Base-by-base conservation (phyloP, 2,797 vertebrate species). In the Catharus ustulatus region DNA sequence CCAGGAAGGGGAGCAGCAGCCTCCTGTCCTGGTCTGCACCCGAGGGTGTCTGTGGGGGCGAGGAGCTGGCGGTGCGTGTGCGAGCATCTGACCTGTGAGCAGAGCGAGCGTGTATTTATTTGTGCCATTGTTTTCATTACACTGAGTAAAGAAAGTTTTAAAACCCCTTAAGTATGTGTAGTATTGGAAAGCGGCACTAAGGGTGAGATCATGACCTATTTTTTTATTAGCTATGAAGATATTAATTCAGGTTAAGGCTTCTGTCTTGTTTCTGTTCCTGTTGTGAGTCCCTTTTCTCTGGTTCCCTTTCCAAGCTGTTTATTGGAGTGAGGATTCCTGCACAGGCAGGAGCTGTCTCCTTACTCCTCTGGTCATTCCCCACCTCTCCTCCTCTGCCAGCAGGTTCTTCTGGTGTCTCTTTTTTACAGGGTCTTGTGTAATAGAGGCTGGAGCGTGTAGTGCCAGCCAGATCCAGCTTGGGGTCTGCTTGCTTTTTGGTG, bases 51-150 rank as follows among this genome's bases (percentile, higher is more conserved):
- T 26, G 54, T 30, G 77, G 91, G 95, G 93, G 51, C 2, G 6
- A 94, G 96, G 93, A 93, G 86, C 90, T n/a, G 79, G 52, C 51
- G 23, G 87, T 59, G 77, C 11, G 61, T 58, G 84, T 84, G 95
- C 34, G 62, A 76, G 95, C 87, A 40, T 88, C 94, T 68, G 22
- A 3, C 91, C 88, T 54, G 84, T 87, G 57, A 61, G 97, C 92
- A 96, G 94, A 89, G 96, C 18, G 80, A 96, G 87, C 58, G 43
- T 74, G 78, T 95, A 92, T 97, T 97, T 96, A 94, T 97, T 97
- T 96, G 97, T 97, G 97, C 97, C 97, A 96, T 97, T 95, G 96
- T 96, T 93, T 95, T 96, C 96, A 91, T 97, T 94, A 96, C 95
- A 88, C 79, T 86, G 95, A 97, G 96, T 30, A 85, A 91, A 97